Evolutionary conservation across 2,888 invertebrate genomes (phyloP), one percentile per base, ranked within the genome.

Genomic region (Drosophila neonasuta): DNA sequence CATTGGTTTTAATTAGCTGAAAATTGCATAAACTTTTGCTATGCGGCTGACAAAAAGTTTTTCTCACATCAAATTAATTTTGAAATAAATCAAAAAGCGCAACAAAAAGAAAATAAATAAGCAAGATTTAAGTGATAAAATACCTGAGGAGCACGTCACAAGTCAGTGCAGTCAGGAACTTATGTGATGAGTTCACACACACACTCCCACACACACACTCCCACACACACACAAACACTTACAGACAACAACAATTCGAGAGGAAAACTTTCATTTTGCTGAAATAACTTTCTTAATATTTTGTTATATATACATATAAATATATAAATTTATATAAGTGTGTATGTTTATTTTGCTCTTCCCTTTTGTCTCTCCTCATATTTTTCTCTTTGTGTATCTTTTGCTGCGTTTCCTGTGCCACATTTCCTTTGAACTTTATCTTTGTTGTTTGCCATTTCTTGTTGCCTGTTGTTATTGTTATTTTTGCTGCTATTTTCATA

Each of bases 401-500:
- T 59, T 60, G 69, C 64, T 71, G 68, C 74, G 68, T 78, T 80
- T 83, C 77, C 83, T 71, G 74, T 68, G 74, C 68, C 83, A 76
- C 68, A 83, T 83, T 80, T 80, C 80, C 80, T 80, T 80, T 83
- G 83, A 83, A 79, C 79, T 80, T 77, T 78, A 71, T 77, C 81
- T 79, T 74, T 81, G 79, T 80, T 82, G 80, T 80, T 80, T 76
- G 72, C 69, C 68, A 52, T 71, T 68, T 74, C 49, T 34, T 52
- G 62, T 65, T 73, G 24, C 24, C 5, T 24, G 36, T 36, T 36
- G n/a, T 32, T 32, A 10, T 10, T 32, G 55, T 50, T 72, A 11
- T 56, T 36, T 51, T 67, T 80, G 65, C 73, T 79, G 76, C 67
- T 58, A 71, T 73, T 76, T 76, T 73, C 70, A 64, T 71, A 77